Evolutionary conservation across 1,140 invertebrate genomes (phyloP).

Genomic region (Andrena cerasifolii): DNA sequence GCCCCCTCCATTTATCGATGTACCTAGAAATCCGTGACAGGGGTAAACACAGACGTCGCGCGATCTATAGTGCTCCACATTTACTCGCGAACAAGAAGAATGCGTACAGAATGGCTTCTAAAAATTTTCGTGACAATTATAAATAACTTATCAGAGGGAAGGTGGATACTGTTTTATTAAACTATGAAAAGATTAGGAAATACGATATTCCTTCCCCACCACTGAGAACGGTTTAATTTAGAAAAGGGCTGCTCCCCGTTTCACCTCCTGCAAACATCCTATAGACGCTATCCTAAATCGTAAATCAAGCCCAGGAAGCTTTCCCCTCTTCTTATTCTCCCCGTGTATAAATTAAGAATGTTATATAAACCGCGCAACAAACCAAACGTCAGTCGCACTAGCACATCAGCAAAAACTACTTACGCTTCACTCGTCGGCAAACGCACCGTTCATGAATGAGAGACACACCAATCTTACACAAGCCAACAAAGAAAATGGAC

Average conservation of each 20-base stretch:
- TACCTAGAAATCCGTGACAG: slow-evolving; percentile 10
- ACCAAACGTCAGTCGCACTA: not conserved
- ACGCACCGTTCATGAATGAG: slow-evolving; percentile 39
- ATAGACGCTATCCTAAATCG: slow-evolving; percentile 29
- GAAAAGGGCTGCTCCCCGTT: not conserved
- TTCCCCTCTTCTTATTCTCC: not conserved
- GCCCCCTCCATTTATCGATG: slow-evolving; percentile 73
- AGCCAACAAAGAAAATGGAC: slow-evolving; percentile 75
- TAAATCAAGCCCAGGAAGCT: not conserved
- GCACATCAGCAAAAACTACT: slow-evolving; percentile 21
- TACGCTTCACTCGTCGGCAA: slow-evolving; percentile 49
- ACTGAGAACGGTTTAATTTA: not conserved
- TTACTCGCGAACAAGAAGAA: no score
- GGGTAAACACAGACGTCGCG: no score
- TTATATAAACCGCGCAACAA: no score
- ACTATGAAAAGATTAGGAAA: not conserved
- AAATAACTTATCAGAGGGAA: not conserved
- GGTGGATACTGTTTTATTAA: not conserved
- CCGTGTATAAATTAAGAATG: not conserved
- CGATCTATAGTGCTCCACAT: no score
- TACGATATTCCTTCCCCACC: not conserved
- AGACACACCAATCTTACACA: slow-evolving; percentile 54
- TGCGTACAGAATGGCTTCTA: not conserved
- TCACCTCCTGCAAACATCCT: not conserved
- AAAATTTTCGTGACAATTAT: not conserved